Conservation (phyloP, 2,888 invertebrate genomes). For the Tetropium fuscum region DNA sequence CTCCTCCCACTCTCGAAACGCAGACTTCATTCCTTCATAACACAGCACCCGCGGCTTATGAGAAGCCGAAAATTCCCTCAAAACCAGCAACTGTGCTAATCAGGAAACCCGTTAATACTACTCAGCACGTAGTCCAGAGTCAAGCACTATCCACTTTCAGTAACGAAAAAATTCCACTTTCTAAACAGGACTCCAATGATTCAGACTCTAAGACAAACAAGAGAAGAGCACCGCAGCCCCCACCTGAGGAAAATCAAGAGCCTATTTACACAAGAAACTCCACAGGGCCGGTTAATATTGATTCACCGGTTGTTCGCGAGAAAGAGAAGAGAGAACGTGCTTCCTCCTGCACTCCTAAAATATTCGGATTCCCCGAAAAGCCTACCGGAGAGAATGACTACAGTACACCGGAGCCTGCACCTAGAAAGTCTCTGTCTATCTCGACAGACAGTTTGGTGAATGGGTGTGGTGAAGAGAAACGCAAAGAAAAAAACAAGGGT, state of each 20-base stretch:
- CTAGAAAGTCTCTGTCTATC: constrained; percentile 77
- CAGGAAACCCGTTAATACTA: constrained; percentile 50
- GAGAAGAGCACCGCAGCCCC: constrained; percentile 84
- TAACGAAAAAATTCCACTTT: constrained; percentile 62
- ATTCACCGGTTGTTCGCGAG: constrained; percentile 69
- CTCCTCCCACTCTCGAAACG: constrained; percentile 71
- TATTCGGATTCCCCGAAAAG: constrained; percentile 66
- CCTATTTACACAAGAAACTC: constrained; percentile 71
- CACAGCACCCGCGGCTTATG: constrained; percentile 53
- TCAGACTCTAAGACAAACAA: constrained; percentile 71
- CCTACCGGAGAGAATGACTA: constrained; percentile 43
- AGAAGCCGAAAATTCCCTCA: constrained; percentile 77
- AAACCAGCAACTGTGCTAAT: constrained; percentile 71
- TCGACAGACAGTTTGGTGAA: constrained; percentile 79
- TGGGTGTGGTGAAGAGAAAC: constrained; percentile 57
- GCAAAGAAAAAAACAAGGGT: constrained; percentile 78
- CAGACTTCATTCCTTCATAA: constrained; percentile 79
- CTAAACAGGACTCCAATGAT: constrained; percentile 71
- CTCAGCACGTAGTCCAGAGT: constrained; percentile 30
- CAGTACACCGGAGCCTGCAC: constrained; percentile 74
- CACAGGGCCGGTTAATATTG: constrained; percentile 70
- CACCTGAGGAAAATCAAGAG: constrained; percentile 72
- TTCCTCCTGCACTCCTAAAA: constrained; percentile 73
- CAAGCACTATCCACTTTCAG: constrained; percentile 55
- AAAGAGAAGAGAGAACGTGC: constrained; percentile 82